Conservation (phyloP, 2,888 invertebrate genomes). For the Heliconius ethilla region DNA sequence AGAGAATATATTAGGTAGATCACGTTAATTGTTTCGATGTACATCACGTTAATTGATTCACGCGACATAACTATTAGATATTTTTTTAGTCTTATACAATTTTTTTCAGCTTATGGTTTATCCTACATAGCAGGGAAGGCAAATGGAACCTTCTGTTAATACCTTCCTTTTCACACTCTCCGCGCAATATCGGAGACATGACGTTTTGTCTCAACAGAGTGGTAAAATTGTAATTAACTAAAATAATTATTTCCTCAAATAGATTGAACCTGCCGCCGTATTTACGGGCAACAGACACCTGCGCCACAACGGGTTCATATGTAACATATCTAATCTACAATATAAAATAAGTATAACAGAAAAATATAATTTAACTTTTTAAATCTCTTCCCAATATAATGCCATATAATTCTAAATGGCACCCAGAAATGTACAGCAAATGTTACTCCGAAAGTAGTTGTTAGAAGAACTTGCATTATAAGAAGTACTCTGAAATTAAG, state of each 20-base stretch:
- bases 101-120: no score
- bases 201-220: not conserved
- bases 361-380: constrained; percentile 49
- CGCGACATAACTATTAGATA: no score
- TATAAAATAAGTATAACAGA: not conserved
- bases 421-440: constrained; percentile 68
- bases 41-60: no score
- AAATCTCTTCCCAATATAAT: constrained; percentile 55
- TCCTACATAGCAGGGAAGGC: no score
- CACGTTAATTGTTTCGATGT: no score
- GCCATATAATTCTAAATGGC: constrained; percentile 65
- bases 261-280: not conserved
- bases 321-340: not conserved
- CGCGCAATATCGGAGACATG: not conserved
- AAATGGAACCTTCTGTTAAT: no score
- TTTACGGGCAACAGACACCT: not conserved
- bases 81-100: no score
- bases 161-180: not conserved
- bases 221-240: not conserved
- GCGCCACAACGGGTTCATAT: not conserved
- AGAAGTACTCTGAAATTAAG: constrained; percentile 51
- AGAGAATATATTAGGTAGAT: no score
- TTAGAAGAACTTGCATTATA: constrained; percentile 57
- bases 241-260: no score
- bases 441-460: constrained; percentile 56